These are phyloP conservation scores for Trichogramma pretiosum DNA, from an alignment of 1,140 invertebrate genomes.

Conservation along the genomic window DNA sequence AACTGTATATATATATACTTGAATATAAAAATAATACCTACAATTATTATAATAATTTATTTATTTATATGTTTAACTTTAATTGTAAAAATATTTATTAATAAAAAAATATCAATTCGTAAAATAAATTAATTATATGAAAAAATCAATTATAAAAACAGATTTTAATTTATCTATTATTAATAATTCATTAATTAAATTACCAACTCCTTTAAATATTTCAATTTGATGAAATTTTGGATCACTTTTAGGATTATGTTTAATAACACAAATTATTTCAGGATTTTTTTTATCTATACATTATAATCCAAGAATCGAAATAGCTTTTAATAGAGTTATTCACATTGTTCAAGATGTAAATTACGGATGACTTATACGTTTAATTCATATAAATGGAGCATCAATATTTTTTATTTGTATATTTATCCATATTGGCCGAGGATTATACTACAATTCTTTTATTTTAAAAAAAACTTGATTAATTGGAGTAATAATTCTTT, in stretches of 20 bases:
- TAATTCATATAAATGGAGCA: constrained; percentile 48
- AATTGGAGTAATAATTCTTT: constrained; percentile 49
- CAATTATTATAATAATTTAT: constrained; percentile 11
- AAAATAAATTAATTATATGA: constrained; percentile 8
- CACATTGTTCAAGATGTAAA: constrained; percentile 48
- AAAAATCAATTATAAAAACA: constrained; percentile 9
- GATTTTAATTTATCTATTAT: constrained; percentile 1
- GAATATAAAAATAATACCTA: constrained; percentile 26
- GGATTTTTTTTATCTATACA: constrained; percentile 54
- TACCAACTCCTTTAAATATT: constrained; percentile 41
- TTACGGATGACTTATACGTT: constrained; percentile 49
- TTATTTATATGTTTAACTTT: constrained; percentile 11
- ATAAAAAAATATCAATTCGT: not conserved
- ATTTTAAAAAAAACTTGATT: constrained; percentile 47
- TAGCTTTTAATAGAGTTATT: constrained; percentile 51
- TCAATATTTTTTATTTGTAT: constrained; percentile 50
- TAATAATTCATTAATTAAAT: constrained; percentile 47
- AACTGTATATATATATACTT: constrained; percentile 22
- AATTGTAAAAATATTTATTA: constrained; percentile 13
- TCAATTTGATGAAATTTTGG: constrained; percentile 38
- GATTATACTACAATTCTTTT: constrained; percentile 50
- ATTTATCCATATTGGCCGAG: constrained; percentile 48
- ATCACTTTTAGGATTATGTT: constrained; percentile 49
- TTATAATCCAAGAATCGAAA: constrained; percentile 46
- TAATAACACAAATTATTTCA: constrained; percentile 53